phyloP scores from a whole-genome alignment of 2,113 vertebrate genomes.

The Tetrao urogallus region DNA sequence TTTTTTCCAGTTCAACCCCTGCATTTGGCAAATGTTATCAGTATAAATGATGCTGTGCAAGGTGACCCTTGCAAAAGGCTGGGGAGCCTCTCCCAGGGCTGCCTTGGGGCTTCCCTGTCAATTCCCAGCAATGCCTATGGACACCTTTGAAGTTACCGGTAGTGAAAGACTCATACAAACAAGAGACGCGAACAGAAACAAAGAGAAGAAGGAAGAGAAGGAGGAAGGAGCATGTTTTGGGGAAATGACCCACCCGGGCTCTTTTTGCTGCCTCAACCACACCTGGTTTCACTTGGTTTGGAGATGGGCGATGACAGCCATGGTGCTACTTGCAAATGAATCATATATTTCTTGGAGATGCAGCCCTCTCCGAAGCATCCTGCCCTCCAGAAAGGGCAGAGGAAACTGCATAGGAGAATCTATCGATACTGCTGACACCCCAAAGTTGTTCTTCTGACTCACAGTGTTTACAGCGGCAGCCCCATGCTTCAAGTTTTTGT shows the following conservation, averaged over 20 bases:
- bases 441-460: neutral
- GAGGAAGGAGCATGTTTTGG: neutral
- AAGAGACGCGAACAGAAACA: neutral
- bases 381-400: neutral
- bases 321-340: neutral
- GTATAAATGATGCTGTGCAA: neutral
- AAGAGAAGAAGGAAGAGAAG: neutral
- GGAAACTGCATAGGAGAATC: accelerated
- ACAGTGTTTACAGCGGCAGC: neutral
- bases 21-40: neutral
- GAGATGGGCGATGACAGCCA: neutral
- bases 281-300: neutral
- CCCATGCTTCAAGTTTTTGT: neutral
- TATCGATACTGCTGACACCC: neutral
- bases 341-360: neutral
- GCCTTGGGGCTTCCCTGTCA: neutral
- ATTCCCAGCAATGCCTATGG: neutral
- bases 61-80: neutral
- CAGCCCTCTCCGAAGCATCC: neutral
- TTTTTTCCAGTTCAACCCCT: neutral
- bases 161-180: neutral
- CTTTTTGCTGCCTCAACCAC: neutral
- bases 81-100: neutral
- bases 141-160: neutral
- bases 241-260: neutral